Base-by-base conservation (phyloP, 2,888 invertebrate species). In the Drosophila atroscutellata region DNA sequence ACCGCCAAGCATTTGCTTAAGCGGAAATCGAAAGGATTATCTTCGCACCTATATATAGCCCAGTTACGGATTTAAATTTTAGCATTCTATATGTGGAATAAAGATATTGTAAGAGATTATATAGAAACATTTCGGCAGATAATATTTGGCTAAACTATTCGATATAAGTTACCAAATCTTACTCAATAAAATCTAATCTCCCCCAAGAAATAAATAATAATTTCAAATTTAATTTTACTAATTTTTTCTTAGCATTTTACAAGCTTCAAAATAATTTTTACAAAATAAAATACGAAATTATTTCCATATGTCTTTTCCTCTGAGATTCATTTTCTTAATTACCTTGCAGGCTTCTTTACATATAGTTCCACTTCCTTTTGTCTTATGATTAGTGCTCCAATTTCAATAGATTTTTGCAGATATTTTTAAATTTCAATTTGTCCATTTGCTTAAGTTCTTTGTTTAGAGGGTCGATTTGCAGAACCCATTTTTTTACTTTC, bases 401-500 rank as follows among this genome's bases (percentile, higher is more conserved):
- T 18, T 18, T 18, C 3, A 39, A 39, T 18, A 2, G 3, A 0
- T 9, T 20, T 42, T 24, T 45, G 20, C 6, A 11, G 6, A n/a
- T 28, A 11, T 11, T 6, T 3, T 18, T 6, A 11, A 18, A 18
- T 18, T 45, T 45, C 9, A 50, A 18, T 50, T 28, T 28, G 18
- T 50, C 50, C n/a, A 57, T 56, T 56, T 39, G 15, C 30, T 30
- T 20, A n/a, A 42, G 42, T 34, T 13, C 26, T 49, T 49, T 34
- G 24, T 11, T 7, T 18, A 9, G 24, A 26, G 15, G 8, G 39
- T 50, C 34, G 65, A 15, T 18, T 9, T 42, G 28, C 9, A 24
- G 51, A 51, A 34, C 34, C 9, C 64, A 50, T 64, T 64, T 63
- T 37, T 50, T 26, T 34, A 9, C 18, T 39, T 37, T 30, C n/a